Percentiles rank a stretch among this genome's conserved stretches.
phyloP scores from a whole-genome alignment of 2,888 invertebrate genomes.

The Tenodera sinensis region DNA sequence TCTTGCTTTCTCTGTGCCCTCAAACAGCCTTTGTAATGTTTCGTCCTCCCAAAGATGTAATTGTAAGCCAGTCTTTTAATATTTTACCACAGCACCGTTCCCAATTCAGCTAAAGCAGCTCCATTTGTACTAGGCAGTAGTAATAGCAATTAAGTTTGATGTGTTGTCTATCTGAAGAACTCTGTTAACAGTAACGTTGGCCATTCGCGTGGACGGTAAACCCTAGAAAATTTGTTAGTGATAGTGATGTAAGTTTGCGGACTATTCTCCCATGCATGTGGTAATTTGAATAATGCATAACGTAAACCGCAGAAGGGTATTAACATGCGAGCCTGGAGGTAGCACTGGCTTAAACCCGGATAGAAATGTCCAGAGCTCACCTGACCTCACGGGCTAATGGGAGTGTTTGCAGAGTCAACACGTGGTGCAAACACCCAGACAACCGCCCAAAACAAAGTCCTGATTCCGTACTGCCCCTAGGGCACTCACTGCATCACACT shows the following conservation, averaged over 20 bases:
- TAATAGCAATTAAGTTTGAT: no score
- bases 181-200: no score
- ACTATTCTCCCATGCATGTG: neutral
- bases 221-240: no score
- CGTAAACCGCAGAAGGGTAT: neutral
- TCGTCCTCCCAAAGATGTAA: no score
- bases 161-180: no score
- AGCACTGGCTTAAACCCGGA: neutral
- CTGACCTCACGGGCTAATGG: neutral
- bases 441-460: neutral
- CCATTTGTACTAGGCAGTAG: no score
- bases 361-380: neutral
- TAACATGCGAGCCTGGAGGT: neutral
- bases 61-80: no score
- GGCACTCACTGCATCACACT: neutral
- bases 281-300: neutral
- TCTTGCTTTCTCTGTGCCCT: no score
- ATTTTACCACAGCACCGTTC: no score
- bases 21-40: no score
- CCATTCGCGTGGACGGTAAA: no score
- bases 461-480: neutral
- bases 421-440: neutral
- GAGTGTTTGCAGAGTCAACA: neutral
- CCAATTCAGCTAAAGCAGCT: no score
- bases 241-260: neutral